Percentiles rank a stretch among this genome's conserved stretches.
Evolutionary conservation across 2,113 vertebrate genomes (phyloP).

Genomic region (Motacilla tschutschensis): DNA sequence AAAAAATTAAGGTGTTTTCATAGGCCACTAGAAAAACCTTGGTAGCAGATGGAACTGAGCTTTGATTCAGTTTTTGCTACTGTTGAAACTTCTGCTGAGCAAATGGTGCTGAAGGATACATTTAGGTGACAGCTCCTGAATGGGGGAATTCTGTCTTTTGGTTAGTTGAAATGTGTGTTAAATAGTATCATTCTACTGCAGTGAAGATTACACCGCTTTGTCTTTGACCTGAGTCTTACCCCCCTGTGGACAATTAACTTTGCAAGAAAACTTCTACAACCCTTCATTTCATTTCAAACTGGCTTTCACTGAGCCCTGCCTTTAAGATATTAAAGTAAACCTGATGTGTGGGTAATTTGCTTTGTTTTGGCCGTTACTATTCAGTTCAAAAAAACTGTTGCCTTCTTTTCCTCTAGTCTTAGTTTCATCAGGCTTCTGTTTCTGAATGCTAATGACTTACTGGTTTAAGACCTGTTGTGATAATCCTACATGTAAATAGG

Average conservation of each 20-base stretch:
- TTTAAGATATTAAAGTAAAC: neutral
- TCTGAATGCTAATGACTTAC: neutral
- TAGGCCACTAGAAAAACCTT: neutral
- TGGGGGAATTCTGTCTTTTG: neutral
- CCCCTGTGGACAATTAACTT: neutral
- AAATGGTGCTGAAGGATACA: neutral
- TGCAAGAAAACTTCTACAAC: neutral
- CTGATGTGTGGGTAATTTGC: neutral
- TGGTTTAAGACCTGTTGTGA: neutral
- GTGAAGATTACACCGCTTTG: neutral
- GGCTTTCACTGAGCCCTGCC: neutral
- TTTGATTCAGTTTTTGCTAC: neutral
- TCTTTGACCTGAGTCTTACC: neutral
- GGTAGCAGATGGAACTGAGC: neutral
- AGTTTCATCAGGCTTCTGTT: neutral
- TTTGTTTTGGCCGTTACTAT: neutral
- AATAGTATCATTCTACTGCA: neutral
- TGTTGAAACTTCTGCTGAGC: neutral
- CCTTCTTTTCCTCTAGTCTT: neutral
- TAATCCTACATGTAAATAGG: fast-evolving
- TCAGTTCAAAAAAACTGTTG: neutral
- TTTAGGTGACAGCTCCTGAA: neutral
- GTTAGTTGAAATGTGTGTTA: neutral
- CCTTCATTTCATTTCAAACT: neutral
- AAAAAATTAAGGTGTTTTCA: neutral